A percentile compares a stretch with the other conserved stretches of the same genome.
Evolutionary conservation across 2,797 vertebrate genomes (phyloP).

Genomic region (Columba guinea): DNA sequence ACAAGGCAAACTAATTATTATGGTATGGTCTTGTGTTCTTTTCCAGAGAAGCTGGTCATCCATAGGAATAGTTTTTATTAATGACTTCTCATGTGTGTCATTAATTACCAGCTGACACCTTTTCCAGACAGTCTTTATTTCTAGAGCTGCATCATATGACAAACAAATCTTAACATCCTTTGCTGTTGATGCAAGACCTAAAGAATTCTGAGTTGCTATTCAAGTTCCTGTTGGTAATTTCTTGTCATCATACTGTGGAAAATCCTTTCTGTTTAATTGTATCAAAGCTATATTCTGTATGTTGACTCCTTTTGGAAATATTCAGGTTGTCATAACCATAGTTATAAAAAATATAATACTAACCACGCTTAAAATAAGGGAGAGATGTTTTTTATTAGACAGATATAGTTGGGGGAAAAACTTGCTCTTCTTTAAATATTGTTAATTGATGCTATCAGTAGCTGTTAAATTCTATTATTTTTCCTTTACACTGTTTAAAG

Average conservation of each 20-base stretch:
- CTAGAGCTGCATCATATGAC: slow-evolving; percentile 15
- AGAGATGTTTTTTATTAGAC: not conserved
- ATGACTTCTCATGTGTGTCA: not conserved
- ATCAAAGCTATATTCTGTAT: not conserved
- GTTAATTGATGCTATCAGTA: not conserved
- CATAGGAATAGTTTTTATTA: not conserved
- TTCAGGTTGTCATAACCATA: not conserved
- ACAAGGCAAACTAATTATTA: not conserved
- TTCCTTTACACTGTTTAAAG: not conserved
- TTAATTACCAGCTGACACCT: slow-evolving; percentile 57
- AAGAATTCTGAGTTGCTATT: slow-evolving; percentile 37
- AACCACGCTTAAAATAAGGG: not conserved
- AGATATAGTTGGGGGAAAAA: not conserved
- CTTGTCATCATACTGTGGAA: not conserved
- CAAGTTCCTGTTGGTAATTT: slow-evolving; percentile 44
- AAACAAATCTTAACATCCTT: slow-evolving; percentile 11
- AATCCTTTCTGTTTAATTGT: not conserved
- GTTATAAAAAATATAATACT: not conserved
- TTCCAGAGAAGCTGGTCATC: not conserved
- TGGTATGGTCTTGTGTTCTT: not conserved
- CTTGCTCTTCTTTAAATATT: not conserved
- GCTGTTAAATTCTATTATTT: not conserved
- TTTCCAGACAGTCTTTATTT: slow-evolving; percentile 54
- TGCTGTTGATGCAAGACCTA: slow-evolving; percentile 22
- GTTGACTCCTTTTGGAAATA: not conserved